phyloP scores from a whole-genome alignment of 2,888 invertebrate genomes.

The Aporophyla lueneburgensis region DNA sequence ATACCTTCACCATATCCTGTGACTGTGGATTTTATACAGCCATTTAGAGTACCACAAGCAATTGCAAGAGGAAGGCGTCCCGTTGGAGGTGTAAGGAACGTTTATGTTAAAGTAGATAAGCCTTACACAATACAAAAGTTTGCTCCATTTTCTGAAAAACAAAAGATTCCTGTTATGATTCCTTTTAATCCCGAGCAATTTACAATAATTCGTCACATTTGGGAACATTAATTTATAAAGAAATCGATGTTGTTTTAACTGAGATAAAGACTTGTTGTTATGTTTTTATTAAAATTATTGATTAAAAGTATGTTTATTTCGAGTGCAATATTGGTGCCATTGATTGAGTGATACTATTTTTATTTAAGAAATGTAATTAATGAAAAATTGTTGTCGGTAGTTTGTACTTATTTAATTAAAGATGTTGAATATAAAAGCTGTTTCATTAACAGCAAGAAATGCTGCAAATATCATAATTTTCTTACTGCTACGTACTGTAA shows the following conservation, averaged over 20 bases:
- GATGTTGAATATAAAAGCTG: neutral
- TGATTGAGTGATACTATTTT: conserved; percentile 57
- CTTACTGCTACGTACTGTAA: neutral
- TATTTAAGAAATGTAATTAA: conserved; percentile 27
- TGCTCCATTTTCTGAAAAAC: conserved; percentile 70
- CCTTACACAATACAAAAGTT: conserved; percentile 72
- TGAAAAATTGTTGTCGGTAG: conserved; percentile 1
- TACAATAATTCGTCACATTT: conserved; percentile 76
- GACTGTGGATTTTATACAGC: conserved; percentile 72
- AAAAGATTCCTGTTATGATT: conserved; percentile 68
- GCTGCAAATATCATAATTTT: neutral
- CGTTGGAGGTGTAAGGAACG: conserved; percentile 69
- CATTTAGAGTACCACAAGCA: conserved; percentile 70
- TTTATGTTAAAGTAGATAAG: conserved; percentile 73
- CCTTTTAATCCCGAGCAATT: conserved; percentile 71
- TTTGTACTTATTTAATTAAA: conserved; percentile 32
- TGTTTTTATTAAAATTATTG: conserved; percentile 20
- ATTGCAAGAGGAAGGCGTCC: conserved; percentile 70
- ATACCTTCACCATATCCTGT: conserved; percentile 70
- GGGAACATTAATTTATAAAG: conserved; percentile 73
- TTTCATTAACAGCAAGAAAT: neutral
- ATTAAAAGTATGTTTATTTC: conserved; percentile 16
- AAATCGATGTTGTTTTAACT: conserved; percentile 13
- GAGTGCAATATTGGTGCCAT: conserved; percentile 63
- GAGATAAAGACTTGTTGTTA: conserved; percentile 40